These are phyloP conservation scores for Alitta virens DNA, from an alignment of 2,888 invertebrate genomes.

Conservation along the genomic window DNA sequence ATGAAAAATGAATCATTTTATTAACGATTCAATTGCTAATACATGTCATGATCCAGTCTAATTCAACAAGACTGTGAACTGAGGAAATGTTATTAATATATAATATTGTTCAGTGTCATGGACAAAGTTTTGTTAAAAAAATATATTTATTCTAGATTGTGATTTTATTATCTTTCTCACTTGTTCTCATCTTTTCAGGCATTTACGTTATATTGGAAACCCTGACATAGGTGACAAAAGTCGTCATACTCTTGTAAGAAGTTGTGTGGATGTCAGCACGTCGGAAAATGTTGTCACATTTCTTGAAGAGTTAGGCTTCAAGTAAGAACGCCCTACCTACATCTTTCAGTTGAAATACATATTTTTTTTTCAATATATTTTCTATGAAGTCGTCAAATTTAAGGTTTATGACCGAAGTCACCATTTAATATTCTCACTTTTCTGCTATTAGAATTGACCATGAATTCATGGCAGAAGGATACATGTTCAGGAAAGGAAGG, in stretches of 20 bases:
- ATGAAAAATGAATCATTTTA: too few relatives aligned
- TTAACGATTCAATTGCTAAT: too few relatives aligned
- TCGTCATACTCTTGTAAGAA: conserved; percentile 84
- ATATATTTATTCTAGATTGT: too few relatives aligned
- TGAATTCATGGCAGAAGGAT: conserved; percentile 89
- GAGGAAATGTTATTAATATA: too few relatives aligned
- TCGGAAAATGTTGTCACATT: conserved; percentile 88
- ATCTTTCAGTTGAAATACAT: neutral
- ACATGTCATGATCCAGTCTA: too few relatives aligned
- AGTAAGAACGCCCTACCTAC: conserved; percentile 32
- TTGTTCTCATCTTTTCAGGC: conserved; percentile 60
- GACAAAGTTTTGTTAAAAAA: too few relatives aligned
- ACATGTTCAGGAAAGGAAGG: conserved; percentile 91
- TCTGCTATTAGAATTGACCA: conserved; percentile 69
- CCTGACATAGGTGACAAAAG: conserved; percentile 84
- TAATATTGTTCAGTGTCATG: too few relatives aligned
- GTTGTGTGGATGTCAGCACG: conserved; percentile 88
- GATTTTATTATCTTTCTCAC: too few relatives aligned
- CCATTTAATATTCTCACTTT: neutral
- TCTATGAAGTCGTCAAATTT: too few relatives aligned
- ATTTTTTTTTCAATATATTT: too few relatives aligned
- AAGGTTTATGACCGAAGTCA: too few relatives aligned
- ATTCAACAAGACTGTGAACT: too few relatives aligned
- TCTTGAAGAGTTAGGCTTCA: conserved; percentile 79
- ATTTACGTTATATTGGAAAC: conserved; percentile 87